Evolutionary conservation across 2,888 invertebrate genomes (phyloP), one percentile per base, ranked within the genome.

Genomic region (Lasius platythorax): DNA sequence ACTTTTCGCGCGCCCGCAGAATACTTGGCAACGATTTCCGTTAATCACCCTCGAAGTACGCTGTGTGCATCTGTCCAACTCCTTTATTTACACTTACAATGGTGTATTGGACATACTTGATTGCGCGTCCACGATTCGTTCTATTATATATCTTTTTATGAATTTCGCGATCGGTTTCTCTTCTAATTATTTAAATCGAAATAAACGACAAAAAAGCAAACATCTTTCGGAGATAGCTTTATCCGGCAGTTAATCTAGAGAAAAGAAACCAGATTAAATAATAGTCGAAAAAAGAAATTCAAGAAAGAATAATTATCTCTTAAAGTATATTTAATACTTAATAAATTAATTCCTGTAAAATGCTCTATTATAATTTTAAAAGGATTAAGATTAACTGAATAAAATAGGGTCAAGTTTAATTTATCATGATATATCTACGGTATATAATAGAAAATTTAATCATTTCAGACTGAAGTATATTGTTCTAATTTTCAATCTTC

Each of bases 1-100:
- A 79, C 23, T 61, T 56, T 70, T 40, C 4, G n/a, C 40, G 12
- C 23, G 68, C 30, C 3, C 50, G 33, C 23, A 58, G 15, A 56
- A 78, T 68, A 43, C 56, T 78, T 68, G 78, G 28, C 67, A 40
- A 56, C 68, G 28, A 76, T 18, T 67, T 58, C 30, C 43, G 30
- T 78, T 68, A 78, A 68, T 79, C 58, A 70, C 46, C 28, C 33
- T 23, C 8, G 6, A 37, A 76, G 6, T 78, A 67, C 33, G 6
- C 37, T 11, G 23, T 23, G 23, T 23, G 50, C 28, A 23, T 33
- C 18, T 33, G 23, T 66, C 18, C 75, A 66, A 37, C 33, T 50
- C 9, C 8, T 75, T 64, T 74, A 75, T 64, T 75, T 64, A 46
- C 33, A 75, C 64, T 66, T 46, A 15, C 33, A 28, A 50, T 23